Evolutionary conservation across 2,797 vertebrate genomes (phyloP).

Genomic region (Rhodeus uyekii): DNA sequence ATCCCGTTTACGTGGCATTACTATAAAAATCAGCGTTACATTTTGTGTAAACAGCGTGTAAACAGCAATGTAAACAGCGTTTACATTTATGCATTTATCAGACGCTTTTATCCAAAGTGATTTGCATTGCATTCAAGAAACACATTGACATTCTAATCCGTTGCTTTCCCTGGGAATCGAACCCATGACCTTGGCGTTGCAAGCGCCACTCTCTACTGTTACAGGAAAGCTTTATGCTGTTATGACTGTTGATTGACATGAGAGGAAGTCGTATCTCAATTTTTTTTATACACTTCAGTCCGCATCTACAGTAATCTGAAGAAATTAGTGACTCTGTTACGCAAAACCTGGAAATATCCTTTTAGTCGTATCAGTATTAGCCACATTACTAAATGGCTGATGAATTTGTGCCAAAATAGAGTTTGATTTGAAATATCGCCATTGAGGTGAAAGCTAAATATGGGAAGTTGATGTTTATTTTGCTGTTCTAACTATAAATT

Average conservation of each 20-base stretch:
- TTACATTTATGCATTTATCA: too few species aligned
- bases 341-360: not conserved
- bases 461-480: not conserved
- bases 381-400: not conserved
- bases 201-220: too few species aligned
- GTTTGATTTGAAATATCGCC: not conserved
- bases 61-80: too few species aligned
- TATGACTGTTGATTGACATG: not conserved
- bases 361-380: not conserved
- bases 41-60: too few species aligned
- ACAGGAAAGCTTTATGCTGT: too few species aligned
- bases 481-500: not conserved
- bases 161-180: too few species aligned
- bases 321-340: not conserved
- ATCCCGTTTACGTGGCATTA: not conserved
- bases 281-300: not conserved
- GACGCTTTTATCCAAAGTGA: too few species aligned
- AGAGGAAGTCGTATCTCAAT: not conserved
- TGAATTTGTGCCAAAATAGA: not conserved
- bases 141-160: too few species aligned
- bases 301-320: not conserved
- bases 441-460: not conserved
- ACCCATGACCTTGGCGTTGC: too few species aligned
- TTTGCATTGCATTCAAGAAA: too few species aligned
- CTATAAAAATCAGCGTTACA: too few species aligned